Evolutionary conservation across 2,888 invertebrate species (phyloP).

Genomic region (Athrips mouffetella): DNA sequence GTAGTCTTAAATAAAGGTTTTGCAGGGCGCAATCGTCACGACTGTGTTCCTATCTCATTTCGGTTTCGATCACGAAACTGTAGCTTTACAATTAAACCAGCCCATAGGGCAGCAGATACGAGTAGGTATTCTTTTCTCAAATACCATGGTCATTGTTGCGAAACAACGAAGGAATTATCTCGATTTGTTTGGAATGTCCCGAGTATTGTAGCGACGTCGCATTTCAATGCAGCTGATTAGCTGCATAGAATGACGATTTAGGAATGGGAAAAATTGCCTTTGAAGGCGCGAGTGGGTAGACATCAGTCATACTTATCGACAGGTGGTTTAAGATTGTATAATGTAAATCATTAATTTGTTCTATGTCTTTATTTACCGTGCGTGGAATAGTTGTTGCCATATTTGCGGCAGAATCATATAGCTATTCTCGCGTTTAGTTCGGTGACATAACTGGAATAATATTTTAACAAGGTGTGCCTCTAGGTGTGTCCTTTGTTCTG

Average conservation of each 20-base stretch:
- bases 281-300: conserved; percentile 7
- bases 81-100: conserved; percentile 21
- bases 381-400: neutral
- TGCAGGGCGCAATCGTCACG: conserved; percentile 36
- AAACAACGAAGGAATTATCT: conserved; percentile 28
- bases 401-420: neutral
- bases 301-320: conserved; percentile 3
- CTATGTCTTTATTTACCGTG: conserved; percentile 1
- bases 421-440: no score
- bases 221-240: conserved; percentile 34
- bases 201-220: conserved; percentile 28
- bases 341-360: neutral
- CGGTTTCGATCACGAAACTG: conserved; percentile 24
- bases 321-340: neutral
- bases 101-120: conserved; percentile 12
- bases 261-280: conserved; percentile 27
- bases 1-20: conserved; percentile 16
- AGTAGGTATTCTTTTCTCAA: conserved; percentile 28
- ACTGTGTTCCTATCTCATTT: conserved; percentile 25
- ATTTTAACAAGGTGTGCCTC: neutral
- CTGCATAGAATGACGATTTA: conserved; percentile 41
- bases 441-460: no score
- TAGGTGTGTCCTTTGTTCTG: neutral
- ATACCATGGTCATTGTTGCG: conserved; percentile 32
- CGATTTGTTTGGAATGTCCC: conserved; percentile 34